Evolutionary conservation across 1,140 invertebrate genomes (phyloP).

Genomic region (Carposina sasakii): DNA sequence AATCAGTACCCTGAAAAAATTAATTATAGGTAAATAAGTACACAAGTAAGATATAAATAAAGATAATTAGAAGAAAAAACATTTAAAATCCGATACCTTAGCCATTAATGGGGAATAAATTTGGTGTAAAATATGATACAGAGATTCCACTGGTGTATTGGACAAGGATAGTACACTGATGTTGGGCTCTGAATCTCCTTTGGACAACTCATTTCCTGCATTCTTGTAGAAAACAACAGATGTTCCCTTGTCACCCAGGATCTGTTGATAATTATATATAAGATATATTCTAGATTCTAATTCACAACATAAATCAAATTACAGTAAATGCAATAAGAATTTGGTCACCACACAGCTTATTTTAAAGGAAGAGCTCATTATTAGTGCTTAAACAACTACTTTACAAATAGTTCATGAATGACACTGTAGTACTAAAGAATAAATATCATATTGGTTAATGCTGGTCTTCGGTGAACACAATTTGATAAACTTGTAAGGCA

Average conservation of each 20-base stretch:
- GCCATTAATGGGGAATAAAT: constrained; percentile 49
- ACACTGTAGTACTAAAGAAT: too few species aligned
- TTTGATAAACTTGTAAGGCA: too few species aligned
- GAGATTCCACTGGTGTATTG: constrained; percentile 40
- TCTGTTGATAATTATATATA: too few species aligned
- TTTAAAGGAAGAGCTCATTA: too few species aligned
- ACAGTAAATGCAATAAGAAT: too few species aligned
- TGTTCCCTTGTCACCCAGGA: constrained; percentile 36
- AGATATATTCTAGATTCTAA: too few species aligned
- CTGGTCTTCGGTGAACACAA: too few species aligned
- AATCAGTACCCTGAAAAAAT: constrained; percentile 44
- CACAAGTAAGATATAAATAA: background rate
- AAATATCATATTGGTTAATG: too few species aligned
- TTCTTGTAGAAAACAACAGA: constrained; percentile 59
- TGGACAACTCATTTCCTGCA: constrained; percentile 25
- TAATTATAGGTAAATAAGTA: background rate
- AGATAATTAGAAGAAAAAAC: background rate
- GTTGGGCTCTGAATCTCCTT: constrained; percentile 36
- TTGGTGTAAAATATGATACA: constrained; percentile 54
- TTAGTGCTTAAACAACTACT: too few species aligned
- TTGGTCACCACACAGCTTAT: too few species aligned
- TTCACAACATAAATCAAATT: too few species aligned
- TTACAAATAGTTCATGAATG: too few species aligned
- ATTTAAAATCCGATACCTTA: constrained; percentile 21
- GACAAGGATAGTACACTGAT: constrained; percentile 51